Base-by-base conservation (phyloP, 2,113 vertebrate genomes). In the Gymnocephalus cernua region DNA sequence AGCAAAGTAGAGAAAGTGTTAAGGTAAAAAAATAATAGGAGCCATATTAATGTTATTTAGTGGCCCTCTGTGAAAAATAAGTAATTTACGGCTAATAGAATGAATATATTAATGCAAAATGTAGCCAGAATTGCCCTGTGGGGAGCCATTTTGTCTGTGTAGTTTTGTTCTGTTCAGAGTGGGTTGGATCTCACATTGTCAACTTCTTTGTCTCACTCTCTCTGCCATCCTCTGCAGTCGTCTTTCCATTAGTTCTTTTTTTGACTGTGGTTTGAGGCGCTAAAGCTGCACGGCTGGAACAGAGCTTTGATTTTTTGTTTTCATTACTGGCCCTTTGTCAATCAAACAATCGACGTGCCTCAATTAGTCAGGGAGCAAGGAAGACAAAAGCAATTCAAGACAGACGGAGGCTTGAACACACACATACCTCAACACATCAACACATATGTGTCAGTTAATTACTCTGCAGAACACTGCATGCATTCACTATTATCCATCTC, bases 31-130 rank as follows among this genome's bases (percentile, higher is more conserved):
- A 83, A 35, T 74, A 76, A 68, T 41, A 51, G 25, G 67, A 69
- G 27, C 56, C 45, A 6, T 35, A 47, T 44, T 38, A 18, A 1
- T 64, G 57, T 25, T 74, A 62, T 66, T 78, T 53, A 48, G 56
- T 67, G 68, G 16, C 61, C 48, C 56, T 63, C 44, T 78, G 67
- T 61, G 75, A 75, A 67, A 68, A 78, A 44, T 27, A 61, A 69
- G 61, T 19, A 35, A 41, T 80, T 85, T 54, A 59, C 13, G 0
- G 48, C 64, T 76, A 75, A 73, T 66, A 68, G 25, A 61, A 66
- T 32, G 27, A 69, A 54, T 53, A 35, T 73, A 77, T 84, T 64
- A 25, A 84, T 47, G 65, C 13, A 38, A 71, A 66, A 74, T 76
- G 45, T 29, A 44, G 44, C 27, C 41, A 56, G 25, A 63, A 79